Evolutionary conservation across 2,113 vertebrate genomes (phyloP), one percentile per base, ranked within the genome.

Genomic region (Psittacula cyanocephala): DNA sequence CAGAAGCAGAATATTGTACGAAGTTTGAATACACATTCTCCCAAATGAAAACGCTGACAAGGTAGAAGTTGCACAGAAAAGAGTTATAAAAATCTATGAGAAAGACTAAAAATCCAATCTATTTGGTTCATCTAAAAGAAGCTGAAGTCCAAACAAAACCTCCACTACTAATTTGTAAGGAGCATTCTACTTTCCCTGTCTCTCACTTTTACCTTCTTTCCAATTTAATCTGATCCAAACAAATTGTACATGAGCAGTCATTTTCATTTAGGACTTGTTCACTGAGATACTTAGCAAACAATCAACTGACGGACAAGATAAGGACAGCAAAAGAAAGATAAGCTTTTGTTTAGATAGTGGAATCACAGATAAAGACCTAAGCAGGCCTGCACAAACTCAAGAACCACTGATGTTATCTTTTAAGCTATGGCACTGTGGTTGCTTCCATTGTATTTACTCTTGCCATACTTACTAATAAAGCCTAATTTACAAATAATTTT

Each of bases 301-400:
- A 93, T 94, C 88, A 94, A 92, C 93, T 92, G 94, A 91, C 0
- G 3, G 96, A 96, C 97, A 96, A 96, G 96, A 97, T 97, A 97
- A 97, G 91, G 69, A 71, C 65, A 86, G 89, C 88, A 93, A 85
- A 97, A 89, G 92, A 94, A 95, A 93, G 90, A 93, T 96, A 95
- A 97, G 75, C 86, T 92, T 91, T 97, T 97, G 96, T 95, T 97
- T 97, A 83, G 64, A 89, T 87, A 90, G 88, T 29, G 69, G 50
- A 77, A 89, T 94, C 72, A 79, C 67, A 94, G 95, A 95, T 95
- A 96, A 97, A 75, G 91, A 82, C 78, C 83, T 91, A 81, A 86
- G 67, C 53, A 88, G 70, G 91, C 68, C 96, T 97, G 97, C 83
- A 83, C 75, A 97, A 86, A 84, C 97, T 98, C 96, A 98, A 95